Evolutionary conservation across 2,797 vertebrate genomes (phyloP).

Genomic region (Coluber constrictor): DNA sequence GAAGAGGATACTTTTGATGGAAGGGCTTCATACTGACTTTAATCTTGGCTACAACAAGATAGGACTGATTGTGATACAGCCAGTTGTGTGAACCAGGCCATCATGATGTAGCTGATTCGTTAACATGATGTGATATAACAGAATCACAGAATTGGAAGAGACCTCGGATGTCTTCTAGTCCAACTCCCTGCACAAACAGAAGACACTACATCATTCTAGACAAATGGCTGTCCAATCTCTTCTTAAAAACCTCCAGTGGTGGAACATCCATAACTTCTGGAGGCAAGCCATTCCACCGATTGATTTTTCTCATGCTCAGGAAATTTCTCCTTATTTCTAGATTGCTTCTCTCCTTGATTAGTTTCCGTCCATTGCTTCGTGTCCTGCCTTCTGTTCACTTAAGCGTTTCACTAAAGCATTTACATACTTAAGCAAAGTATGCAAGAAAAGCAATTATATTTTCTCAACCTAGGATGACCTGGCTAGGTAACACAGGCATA

Average conservation of each 20-base stretch:
- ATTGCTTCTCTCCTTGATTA: not conserved
- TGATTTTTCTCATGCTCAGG: not conserved
- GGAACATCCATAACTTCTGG: too few species aligned
- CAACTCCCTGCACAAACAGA: too few species aligned
- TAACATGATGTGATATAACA: not conserved
- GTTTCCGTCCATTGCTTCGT: not conserved
- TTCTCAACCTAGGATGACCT: not conserved
- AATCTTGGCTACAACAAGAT: not conserved
- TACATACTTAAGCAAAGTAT: not conserved
- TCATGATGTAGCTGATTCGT: not conserved
- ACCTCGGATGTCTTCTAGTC: not conserved
- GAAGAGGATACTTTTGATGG: not conserved
- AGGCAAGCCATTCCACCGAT: too few species aligned
- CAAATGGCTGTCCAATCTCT: too few species aligned
- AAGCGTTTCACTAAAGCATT: not conserved
- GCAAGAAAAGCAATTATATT: not conserved
- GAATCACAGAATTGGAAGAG: not conserved
- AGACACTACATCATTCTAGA: too few species aligned
- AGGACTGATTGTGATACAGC: not conserved
- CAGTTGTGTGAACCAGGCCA: not conserved
- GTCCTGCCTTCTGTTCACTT: not conserved
- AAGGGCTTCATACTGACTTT: not conserved
- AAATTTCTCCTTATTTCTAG: not conserved
- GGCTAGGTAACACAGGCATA: not conserved
- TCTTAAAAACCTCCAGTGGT: too few species aligned